Evolutionary conservation across 2,113 vertebrate species (phyloP), one percentile per base, ranked within the genome.

Genomic region (Trematomus loennbergii): DNA sequence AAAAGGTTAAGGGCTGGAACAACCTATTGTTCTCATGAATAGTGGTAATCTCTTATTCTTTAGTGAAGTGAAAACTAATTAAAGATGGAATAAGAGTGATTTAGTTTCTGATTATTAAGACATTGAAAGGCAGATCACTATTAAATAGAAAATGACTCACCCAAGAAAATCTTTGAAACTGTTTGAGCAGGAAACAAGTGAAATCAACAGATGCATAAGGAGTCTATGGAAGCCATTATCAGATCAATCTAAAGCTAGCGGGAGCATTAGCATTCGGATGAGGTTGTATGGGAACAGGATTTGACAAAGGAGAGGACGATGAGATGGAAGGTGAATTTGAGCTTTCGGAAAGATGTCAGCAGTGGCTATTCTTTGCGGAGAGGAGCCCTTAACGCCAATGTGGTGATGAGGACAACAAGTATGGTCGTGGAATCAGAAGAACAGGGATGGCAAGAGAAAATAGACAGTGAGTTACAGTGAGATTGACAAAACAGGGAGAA

Each of bases 301-400:
- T 53, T 67, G 72, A 81, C 59, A 29, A 66, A 50, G 68, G 48
- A 68, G 70, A 70, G 45, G 40, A 83, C 48, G 22, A 78, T 52
- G 48, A 82, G 71, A 81, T 76, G 71, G 61, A 81, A 69, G 75
- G 65, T 61, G 68, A 82, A 49, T 72, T 22, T 76, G 57, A 66
- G 71, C 33, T 80, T 78, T 79, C n/a, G 63, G 74, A 72, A 88
- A 85, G 75, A 84, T 85, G 87, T 87, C 82, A 79, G 77, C n/a
- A 9, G 2, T 29, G 22, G 79, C 9, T 72, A 55, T 76, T 74
- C 55, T 80, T 77, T 17, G 9, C 64, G 76, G 46, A 77, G 64
- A 70, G 43, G 43, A 75, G 69, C 63, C 43, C 25, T 76, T 60
- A 50, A 82, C 54, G 59, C 50, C 45, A 60, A 25, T 25, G 25